phyloP scores from a whole-genome alignment of 2,113 vertebrate species.

The Cebidichthys violaceus region DNA sequence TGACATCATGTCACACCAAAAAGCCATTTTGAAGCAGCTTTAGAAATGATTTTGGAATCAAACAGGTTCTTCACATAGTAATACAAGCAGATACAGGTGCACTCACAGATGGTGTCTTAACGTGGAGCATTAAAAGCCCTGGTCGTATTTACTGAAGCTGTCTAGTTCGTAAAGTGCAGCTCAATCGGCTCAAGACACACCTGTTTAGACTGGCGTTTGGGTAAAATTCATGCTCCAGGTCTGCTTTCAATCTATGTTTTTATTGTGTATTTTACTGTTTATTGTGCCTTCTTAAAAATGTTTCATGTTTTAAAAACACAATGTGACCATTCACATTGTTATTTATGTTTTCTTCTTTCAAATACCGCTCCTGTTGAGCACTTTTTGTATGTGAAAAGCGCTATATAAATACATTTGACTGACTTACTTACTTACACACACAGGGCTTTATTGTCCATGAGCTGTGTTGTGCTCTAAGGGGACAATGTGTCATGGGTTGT shows the following conservation, averaged over 20 bases:
- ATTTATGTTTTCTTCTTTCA: no score
- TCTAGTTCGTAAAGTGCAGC: neutral
- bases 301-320: no score
- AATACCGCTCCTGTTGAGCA: no score
- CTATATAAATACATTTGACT: no score
- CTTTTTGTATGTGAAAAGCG: no score
- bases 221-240: no score
- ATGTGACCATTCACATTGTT: no score
- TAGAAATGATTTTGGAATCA: neutral
- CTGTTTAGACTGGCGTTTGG: no score
- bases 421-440: neutral
- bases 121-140: neutral
- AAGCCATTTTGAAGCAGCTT: neutral
- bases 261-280: no score
- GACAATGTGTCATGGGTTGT: conserved; percentile 5
- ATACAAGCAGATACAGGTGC: neutral
- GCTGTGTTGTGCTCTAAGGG: neutral
- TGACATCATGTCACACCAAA: neutral
- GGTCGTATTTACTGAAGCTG: neutral
- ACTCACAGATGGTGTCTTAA: neutral
- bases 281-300: no score
- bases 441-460: neutral
- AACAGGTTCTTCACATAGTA: neutral
- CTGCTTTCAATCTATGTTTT: no score
- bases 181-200: no score